Evolutionary conservation across 2,797 vertebrate genomes (phyloP).

Genomic region (Onychomys leucogaster): DNA sequence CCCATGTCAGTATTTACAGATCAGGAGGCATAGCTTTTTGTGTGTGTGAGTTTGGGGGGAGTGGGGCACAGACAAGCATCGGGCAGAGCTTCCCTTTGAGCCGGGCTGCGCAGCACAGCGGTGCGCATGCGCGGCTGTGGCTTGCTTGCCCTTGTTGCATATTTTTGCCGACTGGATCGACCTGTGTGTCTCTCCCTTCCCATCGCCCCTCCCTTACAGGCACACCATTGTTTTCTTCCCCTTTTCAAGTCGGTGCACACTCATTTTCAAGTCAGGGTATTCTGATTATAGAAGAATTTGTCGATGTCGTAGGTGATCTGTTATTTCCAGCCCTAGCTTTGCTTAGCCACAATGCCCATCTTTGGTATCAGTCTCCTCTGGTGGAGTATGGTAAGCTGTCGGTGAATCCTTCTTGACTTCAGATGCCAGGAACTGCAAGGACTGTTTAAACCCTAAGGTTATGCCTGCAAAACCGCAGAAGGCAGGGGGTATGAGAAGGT

Average conservation of each 20-base stretch:
- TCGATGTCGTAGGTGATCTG: background rate
- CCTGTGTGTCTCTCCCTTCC: no score
- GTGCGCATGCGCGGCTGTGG: background rate
- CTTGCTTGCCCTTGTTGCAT: background rate
- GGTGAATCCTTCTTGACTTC: background rate
- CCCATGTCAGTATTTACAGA: background rate
- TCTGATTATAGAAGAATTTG: background rate
- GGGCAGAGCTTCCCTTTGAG: background rate
- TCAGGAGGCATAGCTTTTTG: background rate
- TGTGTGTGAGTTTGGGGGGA: no score
- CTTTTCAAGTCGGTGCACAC: background rate
- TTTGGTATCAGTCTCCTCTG: background rate
- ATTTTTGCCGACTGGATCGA: no score
- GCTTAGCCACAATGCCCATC: background rate
- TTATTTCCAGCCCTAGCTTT: background rate
- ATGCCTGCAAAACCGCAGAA: no score
- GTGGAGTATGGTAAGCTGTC: background rate
- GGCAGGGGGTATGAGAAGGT: background rate
- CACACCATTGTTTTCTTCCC: background rate
- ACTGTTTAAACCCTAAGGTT: background rate
- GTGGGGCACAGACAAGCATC: no score
- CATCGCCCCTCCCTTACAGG: background rate
- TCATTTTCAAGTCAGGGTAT: background rate
- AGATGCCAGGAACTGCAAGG: background rate
- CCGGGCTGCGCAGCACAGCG: background rate